Conservation (phyloP, 2,888 invertebrate genomes). For the Pseudococcus longispinus region DNA sequence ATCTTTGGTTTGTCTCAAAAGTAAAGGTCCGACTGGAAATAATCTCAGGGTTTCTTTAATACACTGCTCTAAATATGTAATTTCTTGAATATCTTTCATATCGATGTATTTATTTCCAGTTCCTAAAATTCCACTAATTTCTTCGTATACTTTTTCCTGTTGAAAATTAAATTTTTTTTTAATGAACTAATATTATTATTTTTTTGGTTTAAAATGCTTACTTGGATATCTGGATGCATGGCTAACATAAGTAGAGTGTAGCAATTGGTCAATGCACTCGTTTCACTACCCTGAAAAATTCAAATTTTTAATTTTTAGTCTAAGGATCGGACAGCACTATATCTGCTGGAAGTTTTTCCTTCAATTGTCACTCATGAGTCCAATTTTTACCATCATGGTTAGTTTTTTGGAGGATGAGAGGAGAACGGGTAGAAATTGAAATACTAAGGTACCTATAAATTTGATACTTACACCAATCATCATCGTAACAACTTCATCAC, state of each 20-base stretch:
- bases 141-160: slow-evolving; percentile 59
- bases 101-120: slow-evolving; percentile 62
- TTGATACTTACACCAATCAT: slow-evolving; percentile 59
- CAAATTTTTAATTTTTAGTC: no score
- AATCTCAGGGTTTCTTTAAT: slow-evolving; percentile 59
- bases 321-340: no score
- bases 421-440: no score
- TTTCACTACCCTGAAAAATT: slow-evolving; percentile 61
- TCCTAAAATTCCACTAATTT: slow-evolving; percentile 58
- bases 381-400: no score
- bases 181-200: neutral
- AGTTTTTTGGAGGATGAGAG: no score
- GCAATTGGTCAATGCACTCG: slow-evolving; percentile 61
- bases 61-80: slow-evolving; percentile 59
- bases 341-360: no score
- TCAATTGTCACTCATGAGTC: no score
- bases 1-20: slow-evolving; percentile 58
- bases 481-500: slow-evolving; percentile 60
- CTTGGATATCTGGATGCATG: slow-evolving; percentile 61
- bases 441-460: no score
- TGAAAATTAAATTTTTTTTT: no score
- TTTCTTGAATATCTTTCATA: slow-evolving; percentile 63
- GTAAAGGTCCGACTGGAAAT: slow-evolving; percentile 59
- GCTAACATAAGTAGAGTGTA: slow-evolving; percentile 61
- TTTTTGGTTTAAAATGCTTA: slow-evolving; percentile 53